Base-by-base conservation (phyloP, 2,888 invertebrate species). In the Nemapogon koenigi region DNA sequence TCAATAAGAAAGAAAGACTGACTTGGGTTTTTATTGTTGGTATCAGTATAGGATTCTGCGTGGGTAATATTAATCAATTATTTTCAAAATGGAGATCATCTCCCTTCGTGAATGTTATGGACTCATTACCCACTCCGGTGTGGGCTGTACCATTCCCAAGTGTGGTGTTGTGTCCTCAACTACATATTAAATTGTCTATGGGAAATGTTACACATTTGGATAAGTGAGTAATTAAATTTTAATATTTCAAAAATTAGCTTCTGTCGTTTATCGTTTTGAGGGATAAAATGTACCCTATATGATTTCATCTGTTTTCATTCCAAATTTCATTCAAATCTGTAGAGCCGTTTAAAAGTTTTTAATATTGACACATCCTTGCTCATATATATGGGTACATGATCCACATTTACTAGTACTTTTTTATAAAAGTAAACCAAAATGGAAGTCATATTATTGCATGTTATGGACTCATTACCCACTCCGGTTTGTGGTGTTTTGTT, bases 111-210 rank as follows among this genome's bases (percentile, higher is more conserved):
- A 72, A 79, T 39, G 76, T 78, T 6, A 70, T 80, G 11, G 79
- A 79, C 46, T 72, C 76, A 0, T 45, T 68, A 22, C 72, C 73
- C 0, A 69, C 78, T 0, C 78, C 79, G 0, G 62, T 79, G 4
- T 80, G 75, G 71, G 71, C 76, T 1, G 63, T 80, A 0, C 79
- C 79, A 0, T 80, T 79, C 41, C 79, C 79, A 0, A 70, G 62
- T 1, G 75, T 79, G 2, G 70, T 76, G 1, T 43, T 80, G 2
- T 79, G 79, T 38, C 79, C 79, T 2, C 75, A 75, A 46, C 42
- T 73, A 8, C 71, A 73, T 35, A 57, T 78, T 1, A 71, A 75
- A 44, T 43, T 57, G 38, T 69, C 73, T 0, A 62, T 55, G 45
- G 52, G 53, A 10, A 67, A 78, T 29, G 59, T 78, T 1, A 57